Conservation (phyloP, 2,888 invertebrate genomes). For the Argyresthia albistria region DNA sequence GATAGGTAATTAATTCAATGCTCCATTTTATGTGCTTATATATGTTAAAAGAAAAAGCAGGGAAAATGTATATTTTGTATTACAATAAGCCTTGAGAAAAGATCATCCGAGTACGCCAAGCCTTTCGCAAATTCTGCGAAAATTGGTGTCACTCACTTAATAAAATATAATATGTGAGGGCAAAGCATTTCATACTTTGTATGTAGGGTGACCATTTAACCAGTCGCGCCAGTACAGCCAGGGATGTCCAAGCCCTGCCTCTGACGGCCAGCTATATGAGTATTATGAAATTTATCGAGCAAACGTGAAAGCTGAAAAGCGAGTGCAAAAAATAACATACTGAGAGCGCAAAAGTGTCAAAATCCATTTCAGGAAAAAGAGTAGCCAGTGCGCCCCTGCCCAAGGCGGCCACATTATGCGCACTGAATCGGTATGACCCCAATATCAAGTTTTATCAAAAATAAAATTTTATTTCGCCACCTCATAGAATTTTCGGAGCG, state of each 20-base stretch:
- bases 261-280: slow-evolving; percentile 26
- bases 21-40: too few species aligned
- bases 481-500: neutral
- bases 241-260: slow-evolving; percentile 18
- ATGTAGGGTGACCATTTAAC: neutral
- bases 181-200: neutral
- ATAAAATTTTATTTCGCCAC: slow-evolving; percentile 8
- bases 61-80: too few species aligned
- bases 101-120: too few species aligned
- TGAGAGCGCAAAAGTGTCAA: slow-evolving; percentile 38
- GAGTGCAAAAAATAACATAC: slow-evolving; percentile 39
- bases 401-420: slow-evolving; percentile 3
- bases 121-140: too few species aligned
- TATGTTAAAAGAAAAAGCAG: too few species aligned
- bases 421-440: slow-evolving; percentile 5
- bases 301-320: slow-evolving; percentile 9
- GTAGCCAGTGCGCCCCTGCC: slow-evolving; percentile 7
- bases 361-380: slow-evolving; percentile 25
- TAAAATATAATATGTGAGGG: too few species aligned
- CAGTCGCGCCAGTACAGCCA: neutral
- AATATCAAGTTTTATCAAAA: slow-evolving; percentile 10
- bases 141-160: too few species aligned
- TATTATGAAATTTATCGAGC: slow-evolving; percentile 12
- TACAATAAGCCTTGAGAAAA: too few species aligned
- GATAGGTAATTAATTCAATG: too few species aligned